A percentile compares a stretch with the other conserved stretches of the same genome.
Evolutionary conservation across 2,888 invertebrate species (phyloP).

Genomic region (Athripsodes cinereus): DNA sequence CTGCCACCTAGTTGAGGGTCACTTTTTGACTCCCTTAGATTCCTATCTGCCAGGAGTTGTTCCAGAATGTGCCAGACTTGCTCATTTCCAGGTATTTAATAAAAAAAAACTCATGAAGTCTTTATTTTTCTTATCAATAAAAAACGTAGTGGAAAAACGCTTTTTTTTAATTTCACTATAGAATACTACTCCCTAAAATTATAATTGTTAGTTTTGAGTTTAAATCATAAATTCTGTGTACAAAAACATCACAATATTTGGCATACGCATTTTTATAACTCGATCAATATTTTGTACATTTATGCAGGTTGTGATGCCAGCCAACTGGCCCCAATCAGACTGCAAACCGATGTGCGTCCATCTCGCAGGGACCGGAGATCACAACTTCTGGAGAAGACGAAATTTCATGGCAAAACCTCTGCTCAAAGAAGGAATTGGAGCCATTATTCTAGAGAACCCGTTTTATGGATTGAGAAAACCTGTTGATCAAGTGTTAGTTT

Average conservation of each 20-base stretch:
- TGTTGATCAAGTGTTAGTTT: conserved; percentile 70
- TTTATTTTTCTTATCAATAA: no score
- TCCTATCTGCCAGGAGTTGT: conserved; percentile 79
- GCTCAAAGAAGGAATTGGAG: conserved; percentile 85
- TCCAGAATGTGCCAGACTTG: conserved; percentile 74
- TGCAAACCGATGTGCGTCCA: conserved; percentile 87
- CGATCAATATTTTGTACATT: background rate
- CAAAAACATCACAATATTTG: no score
- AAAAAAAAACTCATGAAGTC: no score
- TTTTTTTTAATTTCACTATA: no score
- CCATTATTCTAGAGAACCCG: conserved; percentile 94
- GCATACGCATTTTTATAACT: no score
- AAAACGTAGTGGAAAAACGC: no score
- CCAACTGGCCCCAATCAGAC: conserved; percentile 64
- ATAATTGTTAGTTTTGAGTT: background rate
- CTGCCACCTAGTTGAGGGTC: conserved; percentile 75
- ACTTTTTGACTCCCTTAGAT: conserved; percentile 81
- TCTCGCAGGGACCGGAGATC: conserved; percentile 96
- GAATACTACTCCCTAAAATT: no score
- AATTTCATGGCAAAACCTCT: conserved; percentile 87
- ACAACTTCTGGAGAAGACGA: conserved; percentile 88
- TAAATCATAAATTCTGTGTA: no score
- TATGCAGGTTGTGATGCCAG: conserved; percentile 68
- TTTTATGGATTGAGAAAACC: conserved; percentile 91
- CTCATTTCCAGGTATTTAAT: conserved; percentile 57